These are phyloP conservation scores for Myotis planiceps DNA, from an alignment of 2,797 vertebrate genomes.

Conservation along the genomic window DNA sequence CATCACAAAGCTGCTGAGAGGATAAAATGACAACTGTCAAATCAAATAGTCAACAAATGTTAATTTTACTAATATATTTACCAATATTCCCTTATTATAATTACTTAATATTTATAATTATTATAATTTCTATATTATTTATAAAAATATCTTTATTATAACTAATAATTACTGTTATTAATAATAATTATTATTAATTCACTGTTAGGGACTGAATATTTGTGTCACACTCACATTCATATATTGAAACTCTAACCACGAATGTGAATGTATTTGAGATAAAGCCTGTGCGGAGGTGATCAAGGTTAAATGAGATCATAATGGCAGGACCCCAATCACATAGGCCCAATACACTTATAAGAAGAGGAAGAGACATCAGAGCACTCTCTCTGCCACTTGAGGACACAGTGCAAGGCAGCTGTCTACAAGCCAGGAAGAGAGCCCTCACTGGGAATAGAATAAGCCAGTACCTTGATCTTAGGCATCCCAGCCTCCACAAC, in stretches of 20 bases:
- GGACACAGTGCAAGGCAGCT: background rate
- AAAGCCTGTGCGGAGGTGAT: background rate
- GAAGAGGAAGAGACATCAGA: background rate
- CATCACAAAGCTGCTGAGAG: background rate
- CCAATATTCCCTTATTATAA: background rate
- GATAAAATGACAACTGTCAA: background rate
- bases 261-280: background rate
- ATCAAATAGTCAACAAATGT: background rate
- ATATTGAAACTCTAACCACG: background rate
- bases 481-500: background rate
- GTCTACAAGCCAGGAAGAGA: background rate
- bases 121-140: background rate
- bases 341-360: background rate
- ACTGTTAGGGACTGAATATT: background rate
- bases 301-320: background rate
- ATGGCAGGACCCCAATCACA: background rate
- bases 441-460: background rate
- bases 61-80: background rate
- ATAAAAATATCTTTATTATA: background rate
- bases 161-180: background rate
- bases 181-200: background rate
- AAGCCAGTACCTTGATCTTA: background rate
- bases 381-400: background rate
- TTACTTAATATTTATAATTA: background rate
- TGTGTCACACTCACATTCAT: background rate